phyloP scores from a whole-genome alignment of 2,113 vertebrate species.

The Crotophaga sulcirostris region DNA sequence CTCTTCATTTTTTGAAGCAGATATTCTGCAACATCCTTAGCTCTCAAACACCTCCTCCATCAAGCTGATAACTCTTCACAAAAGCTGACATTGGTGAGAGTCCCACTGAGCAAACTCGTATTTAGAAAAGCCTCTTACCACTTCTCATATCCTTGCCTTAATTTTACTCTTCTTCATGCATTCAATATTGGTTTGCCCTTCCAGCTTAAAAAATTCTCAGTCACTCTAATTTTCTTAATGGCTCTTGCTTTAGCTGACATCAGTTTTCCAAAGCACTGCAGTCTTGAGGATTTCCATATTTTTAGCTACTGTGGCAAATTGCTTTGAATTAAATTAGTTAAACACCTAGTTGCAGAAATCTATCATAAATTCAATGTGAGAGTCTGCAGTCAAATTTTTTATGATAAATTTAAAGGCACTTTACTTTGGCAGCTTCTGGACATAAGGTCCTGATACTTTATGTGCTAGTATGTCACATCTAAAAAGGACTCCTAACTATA shows the following conservation, averaged over 20 bases:
- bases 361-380: neutral
- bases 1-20: neutral
- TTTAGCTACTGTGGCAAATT: constrained; percentile 7
- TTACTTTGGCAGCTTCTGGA: neutral
- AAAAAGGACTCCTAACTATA: neutral
- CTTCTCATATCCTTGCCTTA: neutral
- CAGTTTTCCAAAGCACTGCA: neutral
- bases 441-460: neutral
- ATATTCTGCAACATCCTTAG: neutral
- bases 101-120: neutral
- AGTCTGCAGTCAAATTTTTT: neutral
- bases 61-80: neutral
- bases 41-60: neutral
- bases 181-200: neutral
- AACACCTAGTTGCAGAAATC: neutral
- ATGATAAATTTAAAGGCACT: neutral
- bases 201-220: neutral
- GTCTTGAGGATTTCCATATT: neutral
- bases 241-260: neutral
- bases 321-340: neutral
- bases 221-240: neutral
- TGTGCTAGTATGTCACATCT: neutral
- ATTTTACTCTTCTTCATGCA: neutral
- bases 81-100: neutral
- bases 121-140: neutral